Evolutionary conservation across 2,113 vertebrate genomes (phyloP).

Genomic region (Eulemur macaco): DNA sequence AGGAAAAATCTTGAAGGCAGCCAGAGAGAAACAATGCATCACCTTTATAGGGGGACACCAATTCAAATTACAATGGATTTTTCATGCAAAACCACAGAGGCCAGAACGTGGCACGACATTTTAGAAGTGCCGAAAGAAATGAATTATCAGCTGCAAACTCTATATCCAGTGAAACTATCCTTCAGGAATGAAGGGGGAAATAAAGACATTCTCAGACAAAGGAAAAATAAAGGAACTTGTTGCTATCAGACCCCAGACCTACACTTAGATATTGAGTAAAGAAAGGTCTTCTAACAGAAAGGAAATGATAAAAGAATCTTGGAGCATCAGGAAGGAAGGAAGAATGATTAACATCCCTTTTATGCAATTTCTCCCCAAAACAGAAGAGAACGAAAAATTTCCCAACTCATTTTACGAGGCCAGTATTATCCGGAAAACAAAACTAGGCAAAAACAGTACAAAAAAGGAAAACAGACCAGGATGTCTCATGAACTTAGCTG

Average conservation of each 20-base stretch:
- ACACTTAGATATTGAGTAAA: background rate
- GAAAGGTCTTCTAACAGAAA: background rate
- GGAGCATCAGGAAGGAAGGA: background rate
- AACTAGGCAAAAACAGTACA: background rate
- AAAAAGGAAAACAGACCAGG: background rate
- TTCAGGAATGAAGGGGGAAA: background rate
- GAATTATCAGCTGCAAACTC: background rate
- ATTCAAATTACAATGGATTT: background rate
- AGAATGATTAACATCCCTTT: background rate
- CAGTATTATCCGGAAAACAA: background rate
- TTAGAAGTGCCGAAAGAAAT: background rate
- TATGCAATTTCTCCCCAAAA: background rate
- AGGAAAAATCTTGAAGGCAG: background rate
- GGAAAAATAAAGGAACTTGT: background rate
- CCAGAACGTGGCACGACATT: background rate
- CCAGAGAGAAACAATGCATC: background rate
- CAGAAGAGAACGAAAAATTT: background rate
- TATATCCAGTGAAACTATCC: background rate
- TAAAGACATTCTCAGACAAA: background rate
- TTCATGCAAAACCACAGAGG: background rate
- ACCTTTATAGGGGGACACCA: background rate
- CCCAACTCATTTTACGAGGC: background rate
- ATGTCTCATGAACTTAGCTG: background rate
- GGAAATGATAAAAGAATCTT: background rate
- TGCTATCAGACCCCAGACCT: background rate